Percentiles rank a stretch among this genome's conserved stretches.
Evolutionary conservation across 2,797 vertebrate species (phyloP).

Genomic region (Myotis myotis): DNA sequence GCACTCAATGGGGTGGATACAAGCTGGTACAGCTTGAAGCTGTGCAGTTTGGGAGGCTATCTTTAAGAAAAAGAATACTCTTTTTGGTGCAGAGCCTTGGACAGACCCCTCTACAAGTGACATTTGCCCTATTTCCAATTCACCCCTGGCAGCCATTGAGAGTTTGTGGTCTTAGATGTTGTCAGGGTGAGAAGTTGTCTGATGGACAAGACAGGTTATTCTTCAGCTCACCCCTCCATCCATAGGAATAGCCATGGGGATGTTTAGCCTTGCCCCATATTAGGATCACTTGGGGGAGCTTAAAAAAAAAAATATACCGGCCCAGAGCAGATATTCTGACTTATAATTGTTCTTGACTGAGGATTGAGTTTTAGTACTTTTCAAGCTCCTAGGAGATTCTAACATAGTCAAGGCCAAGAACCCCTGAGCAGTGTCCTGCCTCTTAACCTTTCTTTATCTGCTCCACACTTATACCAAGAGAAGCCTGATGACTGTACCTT

Average conservation of each 20-base stretch:
- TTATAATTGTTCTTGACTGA: background rate
- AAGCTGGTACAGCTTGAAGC: background rate
- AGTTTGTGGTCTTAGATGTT: background rate
- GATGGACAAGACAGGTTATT: background rate
- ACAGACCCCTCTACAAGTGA: background rate
- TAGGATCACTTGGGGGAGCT: background rate
- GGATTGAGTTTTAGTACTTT: background rate
- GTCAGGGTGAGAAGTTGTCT: background rate
- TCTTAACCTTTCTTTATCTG: background rate
- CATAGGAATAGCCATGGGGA: fast-evolving
- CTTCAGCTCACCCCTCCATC: background rate
- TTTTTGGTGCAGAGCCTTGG: background rate
- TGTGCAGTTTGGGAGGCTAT: background rate
- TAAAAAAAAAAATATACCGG: background rate
- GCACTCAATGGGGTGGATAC: background rate
- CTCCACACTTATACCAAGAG: background rate
- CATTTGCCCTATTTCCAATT: background rate
- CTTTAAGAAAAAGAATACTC: background rate
- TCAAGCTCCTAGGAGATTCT: background rate
- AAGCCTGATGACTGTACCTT: background rate
- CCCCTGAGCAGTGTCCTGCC: background rate
- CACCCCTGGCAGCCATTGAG: background rate
- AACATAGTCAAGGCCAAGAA: background rate
- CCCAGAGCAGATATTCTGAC: background rate
- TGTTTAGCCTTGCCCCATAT: background rate